Evolutionary conservation across 2,888 invertebrate species (phyloP), one percentile per base, ranked within the genome.

Genomic region (Xanthorhoe designata): DNA sequence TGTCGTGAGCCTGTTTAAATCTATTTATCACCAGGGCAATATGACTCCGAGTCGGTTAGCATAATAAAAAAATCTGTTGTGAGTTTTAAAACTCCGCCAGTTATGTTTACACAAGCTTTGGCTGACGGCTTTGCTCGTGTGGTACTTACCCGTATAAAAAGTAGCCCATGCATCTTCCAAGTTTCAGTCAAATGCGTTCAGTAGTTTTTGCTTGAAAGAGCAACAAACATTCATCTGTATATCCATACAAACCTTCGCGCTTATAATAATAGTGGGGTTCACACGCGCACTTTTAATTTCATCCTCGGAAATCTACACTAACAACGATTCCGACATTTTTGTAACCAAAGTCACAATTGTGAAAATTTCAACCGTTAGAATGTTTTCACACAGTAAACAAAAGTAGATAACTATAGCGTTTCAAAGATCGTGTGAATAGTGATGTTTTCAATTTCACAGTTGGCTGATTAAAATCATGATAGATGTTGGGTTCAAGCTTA

Each of bases 341-440:
- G 8, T 45, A 6, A 15, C 19, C 45, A 57, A 57, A 47, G 15
- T 56, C 17, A 58, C 19, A n/a, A 49, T 58, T 50, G 50, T 50
- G n/a, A 18, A 58, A 18, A 59, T 51, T 59, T 13, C 9, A 9
- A 9, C n/a, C 50, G 49, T 32, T 49, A 18, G 17, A 49, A 10
- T 58, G 19, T 19, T 19, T 59, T 59, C 59, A 59, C 51, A 59
- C 24, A 57, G 59, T 10, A 51, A 59, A 51, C 51, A 51, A 51
- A 57, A 51, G 24, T 42, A 3, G 2, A 4, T 24, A 47, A 15
- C 3, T 42, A 15, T 47, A 38, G 24, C 15, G 15, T 51, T 51
- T 52, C 42, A 59, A 42, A 52, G 24, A 38, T 42, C 59, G 51
- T 59, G 51, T 51, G 51, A 42, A 38, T 19, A 7, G 10, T 15